Percentiles rank a stretch among this genome's conserved stretches.
Evolutionary conservation across 2,797 vertebrate species (phyloP).

Genomic region (Ammospiza maritima): DNA sequence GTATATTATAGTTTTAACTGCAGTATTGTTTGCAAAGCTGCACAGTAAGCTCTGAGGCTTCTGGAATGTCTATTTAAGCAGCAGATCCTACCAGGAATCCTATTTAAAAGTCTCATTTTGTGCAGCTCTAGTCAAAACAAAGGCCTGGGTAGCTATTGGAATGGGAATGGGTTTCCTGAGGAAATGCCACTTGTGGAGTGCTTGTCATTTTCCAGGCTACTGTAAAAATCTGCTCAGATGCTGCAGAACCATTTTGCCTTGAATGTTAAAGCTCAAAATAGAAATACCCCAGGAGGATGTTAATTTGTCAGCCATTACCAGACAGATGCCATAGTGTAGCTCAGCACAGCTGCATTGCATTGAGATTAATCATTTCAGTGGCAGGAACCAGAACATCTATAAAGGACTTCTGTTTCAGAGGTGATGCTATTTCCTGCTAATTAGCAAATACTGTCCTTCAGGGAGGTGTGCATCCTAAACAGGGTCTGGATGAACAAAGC

Average conservation of each 20-base stretch:
- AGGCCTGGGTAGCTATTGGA: background rate
- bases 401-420: background rate
- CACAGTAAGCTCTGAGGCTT: background rate
- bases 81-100: background rate
- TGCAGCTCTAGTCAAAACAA: conserved; percentile 17
- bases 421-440: background rate
- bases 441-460: background rate
- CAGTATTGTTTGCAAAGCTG: background rate
- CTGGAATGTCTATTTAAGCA: background rate
- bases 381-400: background rate
- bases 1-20: background rate
- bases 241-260: background rate
- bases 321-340: background rate
- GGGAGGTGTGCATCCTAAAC: background rate
- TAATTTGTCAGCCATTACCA: background rate
- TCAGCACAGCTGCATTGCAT: background rate
- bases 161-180: conserved; percentile 38
- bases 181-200: conserved; percentile 44
- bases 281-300: background rate
- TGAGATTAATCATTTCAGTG: background rate
- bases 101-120: background rate
- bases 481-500: background rate
- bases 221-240: background rate
- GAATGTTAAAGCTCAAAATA: background rate
- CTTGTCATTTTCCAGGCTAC: conserved; percentile 10